Conservation (phyloP, 2,113 vertebrate genomes). For the Chunga burmeisteri region DNA sequence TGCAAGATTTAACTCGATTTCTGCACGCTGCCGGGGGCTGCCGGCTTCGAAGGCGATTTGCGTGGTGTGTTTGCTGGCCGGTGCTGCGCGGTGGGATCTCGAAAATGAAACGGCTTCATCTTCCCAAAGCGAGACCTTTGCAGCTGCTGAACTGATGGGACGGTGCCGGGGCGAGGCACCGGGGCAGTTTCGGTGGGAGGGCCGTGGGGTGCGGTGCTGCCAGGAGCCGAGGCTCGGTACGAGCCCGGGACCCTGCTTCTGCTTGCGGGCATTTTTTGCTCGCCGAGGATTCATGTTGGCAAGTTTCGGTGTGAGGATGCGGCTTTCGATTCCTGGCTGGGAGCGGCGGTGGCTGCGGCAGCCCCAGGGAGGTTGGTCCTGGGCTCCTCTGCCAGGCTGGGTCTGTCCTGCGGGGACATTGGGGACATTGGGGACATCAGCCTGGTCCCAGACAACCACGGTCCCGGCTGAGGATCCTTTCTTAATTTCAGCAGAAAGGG, state of each 20-base stretch:
- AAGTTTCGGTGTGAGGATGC: neutral
- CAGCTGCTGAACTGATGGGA: neutral
- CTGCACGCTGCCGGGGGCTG: neutral
- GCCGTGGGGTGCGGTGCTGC: neutral
- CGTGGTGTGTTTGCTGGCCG: neutral
- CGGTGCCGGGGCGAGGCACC: neutral
- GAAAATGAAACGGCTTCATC: neutral
- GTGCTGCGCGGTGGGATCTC: neutral
- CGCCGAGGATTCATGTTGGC: neutral
- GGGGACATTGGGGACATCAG: neutral
- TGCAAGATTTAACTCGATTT: neutral
- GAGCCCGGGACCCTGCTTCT: neutral
- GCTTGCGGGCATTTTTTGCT: neutral
- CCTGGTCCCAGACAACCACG: neutral
- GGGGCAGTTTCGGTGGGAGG: neutral
- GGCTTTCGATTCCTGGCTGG: neutral
- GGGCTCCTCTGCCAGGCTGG: neutral
- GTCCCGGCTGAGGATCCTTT: neutral
- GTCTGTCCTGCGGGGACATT: neutral
- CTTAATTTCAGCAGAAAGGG: neutral
- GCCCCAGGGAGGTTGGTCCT: neutral
- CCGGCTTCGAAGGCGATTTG: neutral
- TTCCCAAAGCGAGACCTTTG: neutral
- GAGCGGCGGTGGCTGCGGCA: neutral
- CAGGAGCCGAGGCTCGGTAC: neutral